A percentile compares a stretch with the other conserved stretches of the same genome.
Conservation (phyloP, 2,888 invertebrate genomes). For the Sarcophaga rosellei region DNA sequence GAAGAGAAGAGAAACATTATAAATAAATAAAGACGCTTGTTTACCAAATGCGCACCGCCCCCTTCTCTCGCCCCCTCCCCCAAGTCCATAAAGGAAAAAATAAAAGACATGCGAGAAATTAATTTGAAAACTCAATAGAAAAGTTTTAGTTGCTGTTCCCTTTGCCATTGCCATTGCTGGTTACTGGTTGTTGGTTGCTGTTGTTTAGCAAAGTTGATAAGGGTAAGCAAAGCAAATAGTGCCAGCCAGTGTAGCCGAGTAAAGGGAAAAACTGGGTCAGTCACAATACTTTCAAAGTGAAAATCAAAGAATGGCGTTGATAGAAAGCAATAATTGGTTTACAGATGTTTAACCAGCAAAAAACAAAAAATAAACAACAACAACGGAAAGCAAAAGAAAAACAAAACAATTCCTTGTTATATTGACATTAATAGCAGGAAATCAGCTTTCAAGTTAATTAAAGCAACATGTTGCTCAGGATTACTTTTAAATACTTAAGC, state of each 20-base stretch:
- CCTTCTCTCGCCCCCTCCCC: not conserved
- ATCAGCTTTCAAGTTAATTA: no score
- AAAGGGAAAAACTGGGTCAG: not conserved
- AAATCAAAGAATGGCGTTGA: not conserved
- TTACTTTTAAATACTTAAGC: no score
- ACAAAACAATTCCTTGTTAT: not conserved
- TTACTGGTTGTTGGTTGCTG: no score
- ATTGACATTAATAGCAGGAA: not conserved
- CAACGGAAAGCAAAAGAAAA: not conserved
- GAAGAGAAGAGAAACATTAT: not conserved
- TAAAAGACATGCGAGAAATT: not conserved
- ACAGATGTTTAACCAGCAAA: not conserved
- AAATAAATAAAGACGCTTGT: not conserved
- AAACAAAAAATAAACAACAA: not conserved
- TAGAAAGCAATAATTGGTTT: not conserved
- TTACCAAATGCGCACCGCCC: not conserved
- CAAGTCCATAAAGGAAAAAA: not conserved
- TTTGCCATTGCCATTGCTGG: not conserved
- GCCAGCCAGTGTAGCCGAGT: not conserved
- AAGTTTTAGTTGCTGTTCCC: not conserved
- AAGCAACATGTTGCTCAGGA: no score
- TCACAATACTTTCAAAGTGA: no score
- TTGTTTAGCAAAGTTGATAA: no score
- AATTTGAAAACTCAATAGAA: slow-evolving; percentile 5
- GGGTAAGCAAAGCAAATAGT: not conserved